phyloP scores from a whole-genome alignment of 2,888 invertebrate genomes.

The Sialis fuliginosa region DNA sequence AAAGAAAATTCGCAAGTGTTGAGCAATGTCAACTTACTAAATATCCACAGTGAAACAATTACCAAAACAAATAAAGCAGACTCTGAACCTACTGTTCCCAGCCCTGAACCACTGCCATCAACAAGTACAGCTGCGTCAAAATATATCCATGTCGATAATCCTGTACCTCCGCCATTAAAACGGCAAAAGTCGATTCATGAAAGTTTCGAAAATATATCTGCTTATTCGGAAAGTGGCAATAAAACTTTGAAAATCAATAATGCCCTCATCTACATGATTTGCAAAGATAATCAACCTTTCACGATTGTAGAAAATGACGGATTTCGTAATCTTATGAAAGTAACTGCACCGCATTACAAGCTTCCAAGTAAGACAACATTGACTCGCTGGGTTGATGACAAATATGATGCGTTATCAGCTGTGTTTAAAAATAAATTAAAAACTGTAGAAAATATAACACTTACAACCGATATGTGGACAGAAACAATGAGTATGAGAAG shows the following conservation, averaged over 20 bases:
- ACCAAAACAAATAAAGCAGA: background rate
- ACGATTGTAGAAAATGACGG: slow-evolving; percentile 17
- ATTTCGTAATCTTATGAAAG: slow-evolving; percentile 15
- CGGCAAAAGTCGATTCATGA: slow-evolving; percentile 1
- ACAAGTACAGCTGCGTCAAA: background rate
- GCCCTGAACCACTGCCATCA: slow-evolving; percentile 3
- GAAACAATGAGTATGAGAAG: no score
- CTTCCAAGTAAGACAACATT: slow-evolving; percentile 15
- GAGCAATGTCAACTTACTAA: background rate
- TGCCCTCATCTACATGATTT: slow-evolving; percentile 12
- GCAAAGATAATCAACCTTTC: slow-evolving; percentile 14
- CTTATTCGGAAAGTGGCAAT: background rate
- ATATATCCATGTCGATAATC: background rate
- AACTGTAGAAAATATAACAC: no score
- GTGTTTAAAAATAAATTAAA: slow-evolving; percentile 5
- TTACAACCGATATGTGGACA: no score
- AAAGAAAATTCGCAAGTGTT: no score
- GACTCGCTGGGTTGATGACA: slow-evolving; percentile 16
- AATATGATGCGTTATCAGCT: slow-evolving; percentile 15
- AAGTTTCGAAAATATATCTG: background rate
- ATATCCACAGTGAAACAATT: background rate
- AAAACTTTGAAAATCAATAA: slow-evolving; percentile 11
- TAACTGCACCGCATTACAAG: slow-evolving; percentile 16
- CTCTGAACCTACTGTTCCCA: slow-evolving; percentile 1
- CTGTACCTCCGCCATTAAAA: background rate